Base-by-base conservation (phyloP, 2,113 vertebrate species). In the Hippolais icterina region DNA sequence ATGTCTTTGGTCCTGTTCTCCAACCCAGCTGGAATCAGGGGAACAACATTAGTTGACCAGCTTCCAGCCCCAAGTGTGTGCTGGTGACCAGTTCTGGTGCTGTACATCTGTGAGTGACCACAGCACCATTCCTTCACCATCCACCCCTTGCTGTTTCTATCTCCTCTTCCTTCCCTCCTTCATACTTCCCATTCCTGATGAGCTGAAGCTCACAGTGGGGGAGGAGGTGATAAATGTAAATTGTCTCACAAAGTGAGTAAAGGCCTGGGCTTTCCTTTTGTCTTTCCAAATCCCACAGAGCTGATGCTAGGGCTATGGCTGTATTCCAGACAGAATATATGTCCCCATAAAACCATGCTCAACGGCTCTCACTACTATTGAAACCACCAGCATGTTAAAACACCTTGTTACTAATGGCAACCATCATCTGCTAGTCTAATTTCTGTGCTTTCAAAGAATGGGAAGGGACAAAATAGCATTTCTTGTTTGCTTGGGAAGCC, bases 341-440 rank as follows among this genome's bases (percentile, higher is more conserved):
- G 3, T 44, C 42, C 54, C 85, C 25, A 46, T 86, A 83, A 92
- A 86, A 66, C 66, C 52, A 12, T 72, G 50, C 76, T 90, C 49
- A 70, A 4, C 35, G 75, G 60, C 52, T 86, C 64, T 91, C n/a
- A 22, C 47, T 74, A 7, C 54, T 59, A 9, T 9, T 33, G 18
- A 87, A 94, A 86, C 59, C 35, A 75, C 52, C 1, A 23, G 63
- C 65, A 33, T 56, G 47, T 66, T 83, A 88, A 93, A 91, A 56
- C 39, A 83, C 35, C 64, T 82, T 91, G 86, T 96, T 95, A 95
- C 93, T 63, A 81, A 35, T 83, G 64, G 95, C 95, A 97, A 93
- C 94, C 90, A 86, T 93, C 90, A 93, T 95, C 71, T 89, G 50
- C 83, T 66, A 54, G 66, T 50, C 79, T 92, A 65, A 59, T 63